phyloP scores from a whole-genome alignment of 2,113 vertebrate genomes.

The Chloropsis hardwickii region DNA sequence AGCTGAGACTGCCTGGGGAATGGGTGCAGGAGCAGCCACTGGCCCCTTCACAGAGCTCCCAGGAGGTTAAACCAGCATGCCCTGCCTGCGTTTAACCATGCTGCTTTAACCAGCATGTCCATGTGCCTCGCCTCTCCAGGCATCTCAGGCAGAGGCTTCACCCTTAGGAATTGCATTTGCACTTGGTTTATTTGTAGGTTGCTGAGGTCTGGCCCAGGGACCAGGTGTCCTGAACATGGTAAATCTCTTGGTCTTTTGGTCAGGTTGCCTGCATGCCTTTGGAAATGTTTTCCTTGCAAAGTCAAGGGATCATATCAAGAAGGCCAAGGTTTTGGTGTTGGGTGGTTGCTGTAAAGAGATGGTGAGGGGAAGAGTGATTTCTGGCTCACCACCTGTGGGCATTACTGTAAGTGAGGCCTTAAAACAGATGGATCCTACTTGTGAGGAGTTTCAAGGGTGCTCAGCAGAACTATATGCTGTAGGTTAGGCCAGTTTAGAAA shows the following conservation, averaged over 20 bases:
- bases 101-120: no score
- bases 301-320: background rate
- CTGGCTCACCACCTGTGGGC: background rate
- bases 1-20: background rate
- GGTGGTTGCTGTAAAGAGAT: background rate
- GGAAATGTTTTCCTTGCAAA: slow-evolving; percentile 30
- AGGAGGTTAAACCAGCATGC: background rate
- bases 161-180: background rate
- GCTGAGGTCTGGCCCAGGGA: background rate
- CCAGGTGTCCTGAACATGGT: background rate
- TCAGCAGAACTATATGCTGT: background rate
- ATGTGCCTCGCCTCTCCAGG: background rate
- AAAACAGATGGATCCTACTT: background rate
- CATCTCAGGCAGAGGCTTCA: background rate
- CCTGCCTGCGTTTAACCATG: background rate
- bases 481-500: background rate
- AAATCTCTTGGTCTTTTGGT: background rate
- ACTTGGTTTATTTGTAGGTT: background rate
- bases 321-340: background rate
- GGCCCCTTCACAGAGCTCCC: background rate
- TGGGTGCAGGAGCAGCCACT: background rate
- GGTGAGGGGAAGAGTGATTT: background rate
- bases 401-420: background rate
- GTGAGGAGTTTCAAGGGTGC: background rate
- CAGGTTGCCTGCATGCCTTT: slow-evolving; percentile 5